Evolutionary conservation across 2,113 vertebrate genomes (phyloP), one percentile per base, ranked within the genome.

Genomic region (Siniperca knerii): DNA sequence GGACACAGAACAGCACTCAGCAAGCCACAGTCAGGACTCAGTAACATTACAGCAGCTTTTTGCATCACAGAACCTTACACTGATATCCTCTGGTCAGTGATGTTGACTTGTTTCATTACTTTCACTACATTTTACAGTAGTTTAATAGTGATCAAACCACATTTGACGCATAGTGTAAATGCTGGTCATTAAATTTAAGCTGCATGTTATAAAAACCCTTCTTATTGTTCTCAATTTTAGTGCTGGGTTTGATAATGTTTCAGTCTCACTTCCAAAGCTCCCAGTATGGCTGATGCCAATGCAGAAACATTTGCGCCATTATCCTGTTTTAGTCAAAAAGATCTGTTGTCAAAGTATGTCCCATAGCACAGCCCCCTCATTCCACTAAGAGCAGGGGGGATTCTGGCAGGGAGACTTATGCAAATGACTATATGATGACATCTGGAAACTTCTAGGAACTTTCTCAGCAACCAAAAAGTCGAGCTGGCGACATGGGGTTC

Each of bases 371-470:
- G 16, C 25, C 8, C 42, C 8, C 21, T 52, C 60, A 44, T 29
- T 68, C 48, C 46, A 52, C 50, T 68, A 37, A 4, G 55, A 69
- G 62, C 48, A 40, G 4, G 4, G 35, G 29, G 57, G 58, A 61
- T 60, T 66, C 61, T 48, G 25, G 54, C 33, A 50, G 48, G 40
- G 20, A 62, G 78, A 64, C 33, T 84, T 57, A 76, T 52, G 79
- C 71, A 76, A 80, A 89, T 77, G 25, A 68, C 35, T 55, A 2
- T 50, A 50, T 68, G 71, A 79, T 83, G 54, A 83, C 81, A 83
- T 83, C 62, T 86, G 40, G 64, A 81, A 89, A 89, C 87, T 86
- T 74, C 16, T 6, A 25, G 44, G 25, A 86, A 77, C 80, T 82
- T 76, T 79, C 58, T 75, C 60, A 44, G 46, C 54, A 76, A 66